These are phyloP conservation scores for Drosophila ochracea DNA, from an alignment of 2,888 invertebrate species.

Conservation along the genomic window DNA sequence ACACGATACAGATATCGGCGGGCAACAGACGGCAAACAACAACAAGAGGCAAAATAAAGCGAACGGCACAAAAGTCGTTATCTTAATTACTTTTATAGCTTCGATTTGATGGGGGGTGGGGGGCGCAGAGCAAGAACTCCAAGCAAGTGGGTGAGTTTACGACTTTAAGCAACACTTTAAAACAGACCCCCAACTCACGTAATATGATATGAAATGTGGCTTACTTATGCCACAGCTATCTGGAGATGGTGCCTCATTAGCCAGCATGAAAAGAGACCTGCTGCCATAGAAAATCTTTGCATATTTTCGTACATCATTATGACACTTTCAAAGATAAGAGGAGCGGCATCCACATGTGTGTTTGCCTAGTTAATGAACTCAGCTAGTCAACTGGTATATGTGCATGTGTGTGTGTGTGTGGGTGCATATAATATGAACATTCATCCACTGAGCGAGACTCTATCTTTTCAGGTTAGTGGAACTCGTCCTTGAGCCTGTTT, in stretches of 20 bases:
- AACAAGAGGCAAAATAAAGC: constrained; percentile 31
- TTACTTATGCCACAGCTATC: constrained; percentile 23
- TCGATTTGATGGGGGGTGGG: constrained; percentile 67
- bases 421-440: constrained; percentile 3
- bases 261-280: constrained; percentile 2
- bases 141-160: constrained; percentile 3
- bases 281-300: constrained; percentile 61
- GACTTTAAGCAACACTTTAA: constrained; percentile 35
- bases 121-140: constrained; percentile 14
- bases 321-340: constrained; percentile 61
- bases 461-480: constrained; percentile 69
- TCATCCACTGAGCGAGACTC: constrained; percentile 1
- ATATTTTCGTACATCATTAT: constrained; percentile 76
- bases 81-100: constrained; percentile 83
- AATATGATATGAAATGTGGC: constrained; percentile 11
- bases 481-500: constrained; percentile 64
- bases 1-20: constrained; percentile 53
- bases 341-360: constrained; percentile 29
- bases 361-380: constrained; percentile 71
- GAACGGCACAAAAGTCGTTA: constrained; percentile 78
- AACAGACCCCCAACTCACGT: not conserved
- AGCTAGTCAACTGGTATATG: constrained; percentile 9
- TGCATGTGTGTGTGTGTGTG: not conserved
- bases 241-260: constrained; percentile 65
- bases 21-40: constrained; percentile 13